Evolutionary conservation across 2,113 vertebrate genomes (phyloP).

Genomic region (Vimba vimba): DNA sequence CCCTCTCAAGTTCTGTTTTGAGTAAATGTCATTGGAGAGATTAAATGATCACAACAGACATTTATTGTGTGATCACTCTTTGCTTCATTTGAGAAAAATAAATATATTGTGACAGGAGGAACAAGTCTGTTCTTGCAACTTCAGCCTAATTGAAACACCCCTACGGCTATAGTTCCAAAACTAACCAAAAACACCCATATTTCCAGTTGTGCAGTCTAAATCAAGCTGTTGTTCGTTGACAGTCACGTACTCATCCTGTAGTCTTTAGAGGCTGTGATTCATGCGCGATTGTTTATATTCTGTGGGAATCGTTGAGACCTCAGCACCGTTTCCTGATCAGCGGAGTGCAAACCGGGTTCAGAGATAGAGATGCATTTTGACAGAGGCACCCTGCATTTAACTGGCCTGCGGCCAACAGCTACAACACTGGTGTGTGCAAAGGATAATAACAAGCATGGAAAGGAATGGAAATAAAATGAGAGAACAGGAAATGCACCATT

Average conservation of each 20-base stretch:
- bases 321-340: slow-evolving; percentile 39
- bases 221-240: slow-evolving; percentile 64
- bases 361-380: slow-evolving; percentile 34
- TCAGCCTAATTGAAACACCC: slow-evolving; percentile 57
- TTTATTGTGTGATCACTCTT: slow-evolving; percentile 64
- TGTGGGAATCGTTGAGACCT: slow-evolving; percentile 15
- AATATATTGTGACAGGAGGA: slow-evolving; percentile 59
- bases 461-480: neutral
- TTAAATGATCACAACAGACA: slow-evolving; percentile 68
- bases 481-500: slow-evolving; percentile 15
- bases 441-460: slow-evolving; percentile 49
- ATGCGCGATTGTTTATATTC: slow-evolving; percentile 3
- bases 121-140: slow-evolving; percentile 69
- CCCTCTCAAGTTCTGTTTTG: slow-evolving; percentile 47
- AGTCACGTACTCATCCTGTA: slow-evolving; percentile 54
- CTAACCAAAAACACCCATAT: slow-evolving; percentile 51
- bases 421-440: slow-evolving; percentile 50
- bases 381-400: slow-evolving; percentile 37
- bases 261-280: slow-evolving; percentile 18
- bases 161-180: slow-evolving; percentile 60
- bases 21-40: slow-evolving; percentile 54
- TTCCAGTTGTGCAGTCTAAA: slow-evolving; percentile 60
- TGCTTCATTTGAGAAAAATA: slow-evolving; percentile 50
- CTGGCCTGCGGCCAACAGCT: slow-evolving; percentile 25
- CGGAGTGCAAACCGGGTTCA: neutral